Evolutionary conservation across 1,140 invertebrate genomes (phyloP), one percentile per base, ranked within the genome.

Genomic region (Hylyphantes graminicola): DNA sequence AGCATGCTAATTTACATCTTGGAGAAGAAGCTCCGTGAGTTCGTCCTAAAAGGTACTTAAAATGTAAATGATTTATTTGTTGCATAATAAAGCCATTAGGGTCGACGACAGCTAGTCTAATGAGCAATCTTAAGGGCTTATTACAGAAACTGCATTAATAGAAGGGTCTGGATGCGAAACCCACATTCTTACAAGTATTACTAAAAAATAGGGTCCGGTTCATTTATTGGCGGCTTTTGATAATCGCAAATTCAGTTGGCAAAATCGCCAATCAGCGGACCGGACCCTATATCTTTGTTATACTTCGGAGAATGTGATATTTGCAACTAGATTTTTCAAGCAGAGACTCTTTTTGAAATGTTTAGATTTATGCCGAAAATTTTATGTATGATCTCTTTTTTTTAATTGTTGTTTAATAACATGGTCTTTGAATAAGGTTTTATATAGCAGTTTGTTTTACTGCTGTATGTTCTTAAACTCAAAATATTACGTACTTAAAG

Each of bases 61-160:
- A 67, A 78, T 78, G 76, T 64, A 78, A 78, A 78, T 78, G 76
- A 78, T 78, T 78, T 78, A 78, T 78, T 64, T 78, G 76, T 78
- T 78, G 76, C 48, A 78, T 78, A 78, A 78, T 78, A 78, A 78
- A 78, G 63, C 76, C 61, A 78, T 78, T 78, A 78, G 64, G 53
- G 35, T 21, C 55, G 76, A 48, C 76, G 76, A 78, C 76, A 78
- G 76, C 61, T 67, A 51, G 76, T 65, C 76, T 78, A 78, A 78
- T 78, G 64, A 78, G 76, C 50, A 64, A 78, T 57, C 64, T 67
- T 65, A 78, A 67, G 61, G 76, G 63, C 61, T 78, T 78, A 74
- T 74, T 74, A 76, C 63, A 76, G 74, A 76, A 76, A 76, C 74
- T 76, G 74, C 74, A 76, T 76, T 76, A 76, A 76, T 57, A 17